Percentiles rank a stretch among this genome's conserved stretches.
Conservation (phyloP, 2,888 invertebrate genomes). For the Enchytraeus crypticus region DNA sequence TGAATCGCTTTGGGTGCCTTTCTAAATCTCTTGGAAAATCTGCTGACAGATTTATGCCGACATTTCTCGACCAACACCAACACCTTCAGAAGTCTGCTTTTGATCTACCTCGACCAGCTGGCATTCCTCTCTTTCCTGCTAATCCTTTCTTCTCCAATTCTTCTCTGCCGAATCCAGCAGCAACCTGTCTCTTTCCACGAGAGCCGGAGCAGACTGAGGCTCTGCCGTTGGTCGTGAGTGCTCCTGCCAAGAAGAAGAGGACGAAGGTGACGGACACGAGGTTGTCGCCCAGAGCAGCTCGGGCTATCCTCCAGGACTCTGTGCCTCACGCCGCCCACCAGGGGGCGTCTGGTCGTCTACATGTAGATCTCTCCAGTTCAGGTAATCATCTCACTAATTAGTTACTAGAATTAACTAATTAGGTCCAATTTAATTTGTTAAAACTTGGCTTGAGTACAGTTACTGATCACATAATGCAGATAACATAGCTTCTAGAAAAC, state of each 20-base stretch:
- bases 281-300: constrained; percentile 42
- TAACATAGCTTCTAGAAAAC: too few species aligned
- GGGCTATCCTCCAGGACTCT: constrained; percentile 46
- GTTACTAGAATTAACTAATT: too few species aligned
- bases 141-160: constrained; percentile 4
- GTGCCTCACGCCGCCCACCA: constrained; percentile 35
- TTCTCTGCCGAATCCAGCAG: constrained; percentile 1
- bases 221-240: constrained; percentile 73
- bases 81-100: not conserved
- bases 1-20: not conserved
- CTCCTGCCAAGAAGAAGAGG: constrained; percentile 79
- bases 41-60: not conserved
- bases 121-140: not conserved
- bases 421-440: too few species aligned
- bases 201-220: constrained; percentile 60
- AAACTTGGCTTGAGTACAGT: too few species aligned
- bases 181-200: constrained; percentile 12
- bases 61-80: not conserved
- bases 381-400: too few species aligned
- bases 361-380: too few species aligned
- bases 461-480: too few species aligned
- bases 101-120: not conserved
- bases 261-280: constrained; percentile 73
- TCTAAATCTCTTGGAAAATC: not conserved
- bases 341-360: not conserved